Evolutionary conservation across 2,888 invertebrate genomes (phyloP).

Genomic region (Hymenopus coronatus): DNA sequence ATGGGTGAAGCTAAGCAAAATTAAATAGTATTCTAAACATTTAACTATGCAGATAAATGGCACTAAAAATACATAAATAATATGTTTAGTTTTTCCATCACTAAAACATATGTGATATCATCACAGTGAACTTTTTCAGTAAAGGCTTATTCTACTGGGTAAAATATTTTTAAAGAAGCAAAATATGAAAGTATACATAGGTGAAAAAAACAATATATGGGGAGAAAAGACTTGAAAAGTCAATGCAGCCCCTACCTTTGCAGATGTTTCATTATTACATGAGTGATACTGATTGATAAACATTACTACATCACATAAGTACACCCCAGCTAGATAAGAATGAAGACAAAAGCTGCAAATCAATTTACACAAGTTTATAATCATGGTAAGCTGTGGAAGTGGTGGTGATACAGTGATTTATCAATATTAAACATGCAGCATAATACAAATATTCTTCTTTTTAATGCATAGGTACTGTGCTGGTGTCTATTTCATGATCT

Average conservation of each 20-base stretch:
- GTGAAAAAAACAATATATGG: not conserved
- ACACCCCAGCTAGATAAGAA: not conserved
- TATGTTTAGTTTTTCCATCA: not conserved
- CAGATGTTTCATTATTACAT: not conserved
- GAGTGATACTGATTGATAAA: not conserved
- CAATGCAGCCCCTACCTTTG: not conserved
- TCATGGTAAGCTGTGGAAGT: constrained; percentile 28
- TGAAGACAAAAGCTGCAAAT: constrained; percentile 18
- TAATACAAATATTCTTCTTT: not conserved
- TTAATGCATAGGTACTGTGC: constrained; percentile 6
- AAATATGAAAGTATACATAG: not conserved
- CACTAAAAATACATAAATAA: not conserved
- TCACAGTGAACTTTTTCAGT: not conserved
- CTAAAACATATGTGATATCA: not conserved
- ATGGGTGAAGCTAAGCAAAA: not conserved
- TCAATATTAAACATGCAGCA: constrained; percentile 28
- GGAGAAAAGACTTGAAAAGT: not conserved
- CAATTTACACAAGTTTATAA: constrained; percentile 16
- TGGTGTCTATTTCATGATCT: not conserved
- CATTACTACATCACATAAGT: not conserved
- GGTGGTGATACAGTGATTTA: constrained; percentile 27
- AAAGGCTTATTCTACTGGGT: not conserved
- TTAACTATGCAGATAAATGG: not conserved
- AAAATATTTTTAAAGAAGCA: not conserved
- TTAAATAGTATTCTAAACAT: not conserved